These are phyloP conservation scores for Nephrotoma flavescens DNA, from an alignment of 2,888 invertebrate genomes.

Conservation along the genomic window DNA sequence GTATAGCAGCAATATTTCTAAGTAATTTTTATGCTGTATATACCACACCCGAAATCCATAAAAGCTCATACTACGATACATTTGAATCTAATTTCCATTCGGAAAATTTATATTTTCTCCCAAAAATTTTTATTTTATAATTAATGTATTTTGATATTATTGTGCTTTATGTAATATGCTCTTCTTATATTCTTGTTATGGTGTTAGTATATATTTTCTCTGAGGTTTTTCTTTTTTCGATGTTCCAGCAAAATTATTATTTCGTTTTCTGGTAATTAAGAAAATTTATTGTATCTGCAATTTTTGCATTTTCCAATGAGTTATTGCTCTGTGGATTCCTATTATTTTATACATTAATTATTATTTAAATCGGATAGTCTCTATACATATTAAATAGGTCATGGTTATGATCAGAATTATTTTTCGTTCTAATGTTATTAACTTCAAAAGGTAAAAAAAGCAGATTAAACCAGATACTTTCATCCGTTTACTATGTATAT, in stretches of 20 bases:
- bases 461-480: no score
- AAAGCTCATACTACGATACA: not conserved
- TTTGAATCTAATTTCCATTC: not conserved
- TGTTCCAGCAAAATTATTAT: not conserved
- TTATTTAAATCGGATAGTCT: no score
- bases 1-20: no score
- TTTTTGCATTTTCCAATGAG: not conserved
- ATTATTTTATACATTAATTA: not conserved
- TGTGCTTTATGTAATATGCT: not conserved
- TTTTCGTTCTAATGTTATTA: no score
- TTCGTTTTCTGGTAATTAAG: not conserved
- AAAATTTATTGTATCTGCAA: not conserved
- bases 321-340: not conserved
- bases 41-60: not conserved
- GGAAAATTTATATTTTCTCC: not conserved
- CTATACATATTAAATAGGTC: no score
- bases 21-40: no score
- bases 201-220: not conserved
- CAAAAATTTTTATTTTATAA: not conserved
- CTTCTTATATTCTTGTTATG: not conserved
- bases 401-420: no score
- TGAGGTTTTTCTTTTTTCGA: not conserved
- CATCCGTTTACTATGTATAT: no score
- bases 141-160: not conserved
- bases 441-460: no score